A percentile compares a stretch with the other conserved stretches of the same genome.
These are phyloP conservation scores for Ictalurus punctatus DNA, from an alignment of 2,113 vertebrate species.

Conservation along the genomic window DNA sequence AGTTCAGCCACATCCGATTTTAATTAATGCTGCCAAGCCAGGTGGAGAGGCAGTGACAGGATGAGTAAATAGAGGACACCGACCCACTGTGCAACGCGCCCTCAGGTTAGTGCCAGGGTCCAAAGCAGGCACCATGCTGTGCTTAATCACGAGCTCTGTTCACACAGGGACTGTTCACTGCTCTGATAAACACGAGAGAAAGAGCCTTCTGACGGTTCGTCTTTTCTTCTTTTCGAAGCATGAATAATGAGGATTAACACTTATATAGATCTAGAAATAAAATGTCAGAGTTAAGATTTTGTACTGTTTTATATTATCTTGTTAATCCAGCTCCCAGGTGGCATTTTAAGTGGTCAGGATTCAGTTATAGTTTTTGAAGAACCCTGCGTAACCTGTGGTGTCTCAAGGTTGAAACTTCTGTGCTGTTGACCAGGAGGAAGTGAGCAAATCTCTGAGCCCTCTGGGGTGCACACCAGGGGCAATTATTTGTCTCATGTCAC, in stretches of 20 bases:
- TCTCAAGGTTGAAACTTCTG: neutral
- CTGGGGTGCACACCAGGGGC: neutral
- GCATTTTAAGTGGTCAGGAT: neutral
- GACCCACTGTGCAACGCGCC: slow-evolving; percentile 57
- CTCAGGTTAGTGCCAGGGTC: slow-evolving; percentile 48
- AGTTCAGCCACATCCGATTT: slow-evolving; percentile 54
- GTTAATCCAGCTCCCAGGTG: neutral
- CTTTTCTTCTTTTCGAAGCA: slow-evolving; percentile 1
- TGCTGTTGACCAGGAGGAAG: neutral
- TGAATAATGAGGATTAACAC: slow-evolving; percentile 2
- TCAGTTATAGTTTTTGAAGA: neutral
- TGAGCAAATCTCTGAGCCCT: neutral
- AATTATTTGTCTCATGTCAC: neutral
- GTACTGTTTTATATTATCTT: neutral
- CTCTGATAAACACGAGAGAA: neutral
- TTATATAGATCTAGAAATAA: neutral
- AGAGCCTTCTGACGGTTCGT: neutral
- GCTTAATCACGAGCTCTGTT: slow-evolving; percentile 33
- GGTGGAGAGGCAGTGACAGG: slow-evolving; percentile 39
- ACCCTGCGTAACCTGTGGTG: neutral
- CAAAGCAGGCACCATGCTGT: slow-evolving; percentile 3
- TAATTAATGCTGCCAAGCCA: slow-evolving; percentile 66
- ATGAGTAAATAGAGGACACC: slow-evolving; percentile 57
- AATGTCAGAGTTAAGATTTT: slow-evolving; percentile 12
- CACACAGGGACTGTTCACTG: slow-evolving; percentile 45